Percentiles rank a stretch among this genome's conserved stretches.
Conservation (phyloP, 2,113 vertebrate genomes). For the Emydura subglobosa region DNA sequence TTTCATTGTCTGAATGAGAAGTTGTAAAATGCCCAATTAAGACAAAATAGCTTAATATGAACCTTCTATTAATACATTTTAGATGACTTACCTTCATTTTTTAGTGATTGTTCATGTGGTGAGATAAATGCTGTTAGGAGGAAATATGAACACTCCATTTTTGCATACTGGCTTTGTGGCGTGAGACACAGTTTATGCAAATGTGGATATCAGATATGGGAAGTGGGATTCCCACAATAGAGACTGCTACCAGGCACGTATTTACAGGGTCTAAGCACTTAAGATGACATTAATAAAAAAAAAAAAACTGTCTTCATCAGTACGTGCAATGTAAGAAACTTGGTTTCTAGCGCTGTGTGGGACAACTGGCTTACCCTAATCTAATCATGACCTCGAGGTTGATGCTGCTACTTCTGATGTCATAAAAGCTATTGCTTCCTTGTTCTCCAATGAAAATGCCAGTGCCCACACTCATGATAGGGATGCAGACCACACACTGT, state of each 20-base stretch:
- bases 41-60: neutral
- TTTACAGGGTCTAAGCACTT: slow-evolving; percentile 34
- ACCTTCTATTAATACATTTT: neutral
- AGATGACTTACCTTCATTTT: neutral
- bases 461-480: neutral
- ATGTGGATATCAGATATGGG: neutral
- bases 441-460: neutral
- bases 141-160: neutral
- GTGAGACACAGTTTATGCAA: slow-evolving; percentile 6
- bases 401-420: neutral
- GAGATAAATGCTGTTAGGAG: neutral
- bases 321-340: slow-evolving; percentile 8
- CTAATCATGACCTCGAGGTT: neutral
- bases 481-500: neutral
- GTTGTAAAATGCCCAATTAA: slow-evolving; percentile 2
- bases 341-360: slow-evolving; percentile 25
- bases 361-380: slow-evolving; percentile 36
- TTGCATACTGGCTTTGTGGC: neutral
- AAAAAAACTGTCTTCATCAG: slow-evolving; percentile 13
- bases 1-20: slow-evolving; percentile 25
- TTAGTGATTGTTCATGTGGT: neutral
- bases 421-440: neutral
- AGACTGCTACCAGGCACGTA: neutral
- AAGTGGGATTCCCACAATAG: slow-evolving; percentile 2
- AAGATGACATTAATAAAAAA: slow-evolving; percentile 32